A percentile compares a stretch with the other conserved stretches of the same genome.
These are phyloP conservation scores for Ifrita kowaldi DNA, from an alignment of 2,113 vertebrate species.

Conservation along the genomic window DNA sequence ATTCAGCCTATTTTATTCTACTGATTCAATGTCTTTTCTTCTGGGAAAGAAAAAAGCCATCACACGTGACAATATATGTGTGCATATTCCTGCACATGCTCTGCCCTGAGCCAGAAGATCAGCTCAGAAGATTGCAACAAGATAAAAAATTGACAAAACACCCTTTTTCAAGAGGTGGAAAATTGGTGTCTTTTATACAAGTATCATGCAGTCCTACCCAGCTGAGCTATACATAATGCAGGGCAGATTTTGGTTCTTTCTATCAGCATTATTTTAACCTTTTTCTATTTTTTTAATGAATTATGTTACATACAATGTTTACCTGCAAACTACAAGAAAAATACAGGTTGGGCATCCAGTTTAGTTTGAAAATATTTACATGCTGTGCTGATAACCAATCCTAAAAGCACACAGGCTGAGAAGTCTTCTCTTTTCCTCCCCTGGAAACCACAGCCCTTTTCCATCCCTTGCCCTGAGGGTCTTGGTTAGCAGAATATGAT, in stretches of 20 bases:
- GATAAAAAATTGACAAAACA: not conserved
- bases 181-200: not conserved
- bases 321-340: not conserved
- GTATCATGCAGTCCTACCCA: not conserved
- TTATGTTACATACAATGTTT: rapidly evolving
- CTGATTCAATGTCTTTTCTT: not conserved
- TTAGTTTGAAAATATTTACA: not conserved
- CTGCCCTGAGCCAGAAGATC: not conserved
- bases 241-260: not conserved
- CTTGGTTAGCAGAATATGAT: not conserved
- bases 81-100: rapidly evolving
- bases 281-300: not conserved
- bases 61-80: rapidly evolving
- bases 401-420: not conserved
- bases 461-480: not conserved
- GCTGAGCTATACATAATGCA: not conserved
- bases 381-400: not conserved
- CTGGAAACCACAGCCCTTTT: not conserved
- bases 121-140: not conserved
- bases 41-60: not conserved
- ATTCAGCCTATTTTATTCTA: not conserved
- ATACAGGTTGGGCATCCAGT: rapidly evolving
- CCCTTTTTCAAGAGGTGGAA: not conserved
- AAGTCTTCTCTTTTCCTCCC: not conserved
- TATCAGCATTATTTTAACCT: rapidly evolving